Percentiles rank a stretch among this genome's conserved stretches.
These are phyloP conservation scores for Chamaetylas fuelleborni DNA, from an alignment of 2,113 vertebrate genomes.

Conservation along the genomic window DNA sequence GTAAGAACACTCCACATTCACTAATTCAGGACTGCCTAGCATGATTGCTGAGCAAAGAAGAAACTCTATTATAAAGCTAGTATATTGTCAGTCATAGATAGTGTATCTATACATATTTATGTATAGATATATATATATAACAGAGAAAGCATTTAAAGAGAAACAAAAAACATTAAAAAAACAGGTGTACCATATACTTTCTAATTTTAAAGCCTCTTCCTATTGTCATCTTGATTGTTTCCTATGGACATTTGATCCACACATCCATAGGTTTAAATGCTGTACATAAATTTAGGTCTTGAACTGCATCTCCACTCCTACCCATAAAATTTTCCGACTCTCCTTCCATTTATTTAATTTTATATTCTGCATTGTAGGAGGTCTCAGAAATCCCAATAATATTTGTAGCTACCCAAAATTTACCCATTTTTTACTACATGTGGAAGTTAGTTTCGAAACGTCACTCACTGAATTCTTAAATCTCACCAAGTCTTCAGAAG, in stretches of 20 bases:
- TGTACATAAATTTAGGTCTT: not conserved
- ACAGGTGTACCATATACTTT: not conserved
- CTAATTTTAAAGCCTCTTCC: not conserved
- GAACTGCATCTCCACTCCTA: not conserved
- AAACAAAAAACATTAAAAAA: not conserved
- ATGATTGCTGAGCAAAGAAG: not conserved
- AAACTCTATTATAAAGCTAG: not conserved
- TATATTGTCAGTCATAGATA: not conserved
- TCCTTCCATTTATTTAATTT: not conserved
- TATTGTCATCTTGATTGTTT: not conserved
- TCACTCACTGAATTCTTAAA: not conserved
- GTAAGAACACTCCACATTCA: fast-evolving
- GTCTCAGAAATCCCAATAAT: not conserved
- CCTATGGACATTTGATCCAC: not conserved
- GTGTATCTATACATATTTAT: not conserved
- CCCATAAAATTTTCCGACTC: not conserved
- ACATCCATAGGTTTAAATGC: not conserved
- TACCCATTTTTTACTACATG: not conserved
- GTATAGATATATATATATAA: not conserved
- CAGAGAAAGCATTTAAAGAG: not conserved
- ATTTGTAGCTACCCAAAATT: not conserved
- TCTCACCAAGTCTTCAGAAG: not conserved
- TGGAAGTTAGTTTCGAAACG: not conserved
- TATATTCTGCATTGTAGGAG: not conserved
- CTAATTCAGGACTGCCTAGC: not conserved